phyloP scores from a whole-genome alignment of 2,888 invertebrate species.

The Drosophila algonquin region DNA sequence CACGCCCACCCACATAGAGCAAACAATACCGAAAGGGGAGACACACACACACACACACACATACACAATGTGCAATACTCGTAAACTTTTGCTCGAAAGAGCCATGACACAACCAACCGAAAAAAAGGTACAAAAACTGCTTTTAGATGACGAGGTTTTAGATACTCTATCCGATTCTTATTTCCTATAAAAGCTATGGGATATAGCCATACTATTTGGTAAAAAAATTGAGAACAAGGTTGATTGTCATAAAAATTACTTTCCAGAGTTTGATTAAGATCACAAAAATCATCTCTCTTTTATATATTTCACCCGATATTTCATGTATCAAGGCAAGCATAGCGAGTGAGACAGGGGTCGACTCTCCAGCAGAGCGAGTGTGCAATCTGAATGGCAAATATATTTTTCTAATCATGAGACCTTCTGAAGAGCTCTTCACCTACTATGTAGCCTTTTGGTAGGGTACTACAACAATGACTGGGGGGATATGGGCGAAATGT shows the following conservation, averaged over 20 bases:
- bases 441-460: constrained; percentile 4
- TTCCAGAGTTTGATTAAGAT: too few species aligned
- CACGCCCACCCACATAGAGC: constrained; percentile 13
- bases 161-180: background rate
- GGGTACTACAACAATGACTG: constrained; percentile 6
- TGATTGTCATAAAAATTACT: too few species aligned
- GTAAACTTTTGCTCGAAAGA: constrained; percentile 51
- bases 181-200: too few species aligned
- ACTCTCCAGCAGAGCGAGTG: too few species aligned
- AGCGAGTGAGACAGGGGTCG: too few species aligned
- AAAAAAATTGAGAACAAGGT: too few species aligned
- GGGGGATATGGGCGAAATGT: constrained; percentile 42
- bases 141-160: background rate
- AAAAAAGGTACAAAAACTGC: constrained; percentile 8
- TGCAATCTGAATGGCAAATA: background rate
- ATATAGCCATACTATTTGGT: too few species aligned
- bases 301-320: too few species aligned
- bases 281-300: too few species aligned
- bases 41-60: constrained; percentile 18
- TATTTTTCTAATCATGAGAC: background rate
- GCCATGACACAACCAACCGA: background rate
- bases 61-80: constrained; percentile 39
- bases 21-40: background rate
- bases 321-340: too few species aligned
- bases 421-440: background rate